These are phyloP conservation scores for Homalodisca vitripennis DNA, from an alignment of 1,140 invertebrate species.

Conservation along the genomic window DNA sequence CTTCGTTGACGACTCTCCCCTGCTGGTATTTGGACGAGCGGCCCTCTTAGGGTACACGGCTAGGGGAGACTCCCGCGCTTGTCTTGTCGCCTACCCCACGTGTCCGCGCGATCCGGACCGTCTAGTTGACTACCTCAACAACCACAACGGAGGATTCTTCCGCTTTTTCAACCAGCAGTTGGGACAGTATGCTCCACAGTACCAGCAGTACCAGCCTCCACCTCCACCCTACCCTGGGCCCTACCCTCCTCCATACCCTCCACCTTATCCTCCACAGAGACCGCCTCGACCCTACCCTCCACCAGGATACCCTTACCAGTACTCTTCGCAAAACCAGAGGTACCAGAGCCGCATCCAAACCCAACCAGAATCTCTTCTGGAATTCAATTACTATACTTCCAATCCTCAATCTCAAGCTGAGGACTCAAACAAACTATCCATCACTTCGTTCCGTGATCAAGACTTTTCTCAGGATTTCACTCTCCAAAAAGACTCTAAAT, in stretches of 20 bases:
- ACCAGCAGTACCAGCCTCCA: conserved; percentile 26
- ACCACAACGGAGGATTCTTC: conserved; percentile 83
- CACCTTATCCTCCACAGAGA: conserved; percentile 13
- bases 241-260: not conserved
- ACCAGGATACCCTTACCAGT: conserved; percentile 21
- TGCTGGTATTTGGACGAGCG: conserved; percentile 68
- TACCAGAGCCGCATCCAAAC: conserved; percentile 33
- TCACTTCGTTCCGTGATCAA: conserved; percentile 1
- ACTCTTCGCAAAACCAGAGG: conserved; percentile 29
- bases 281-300: conserved; percentile 8
- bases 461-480: not conserved
- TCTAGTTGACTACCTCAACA: conserved; percentile 76
- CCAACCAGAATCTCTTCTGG: conserved; percentile 20
- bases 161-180: conserved; percentile 61
- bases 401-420: not conserved
- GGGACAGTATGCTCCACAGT: conserved; percentile 38
- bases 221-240: not conserved
- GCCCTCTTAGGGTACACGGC: conserved; percentile 67
- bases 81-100: conserved; percentile 63
- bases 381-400: conserved; percentile 24
- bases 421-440: not conserved
- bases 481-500: conserved; percentile 13
- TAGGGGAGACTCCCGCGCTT: conserved; percentile 58
- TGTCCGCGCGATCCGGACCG: conserved; percentile 71
- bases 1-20: conserved; percentile 54